Percentiles rank a stretch among this genome's conserved stretches.
Conservation (phyloP, 1,140 invertebrate species). For the Drosophila orosa region DNA sequence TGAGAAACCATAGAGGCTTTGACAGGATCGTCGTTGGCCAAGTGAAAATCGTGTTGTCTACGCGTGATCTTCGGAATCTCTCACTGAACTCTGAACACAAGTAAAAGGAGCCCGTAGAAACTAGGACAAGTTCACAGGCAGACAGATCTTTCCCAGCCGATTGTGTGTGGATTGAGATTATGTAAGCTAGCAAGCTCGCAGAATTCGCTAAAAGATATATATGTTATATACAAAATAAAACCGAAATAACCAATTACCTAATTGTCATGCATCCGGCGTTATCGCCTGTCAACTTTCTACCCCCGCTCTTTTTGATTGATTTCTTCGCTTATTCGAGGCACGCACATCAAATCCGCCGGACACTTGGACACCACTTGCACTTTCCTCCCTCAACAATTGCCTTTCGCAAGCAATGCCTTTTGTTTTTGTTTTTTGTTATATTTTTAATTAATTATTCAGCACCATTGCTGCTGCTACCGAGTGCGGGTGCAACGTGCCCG, state of each 20-base stretch:
- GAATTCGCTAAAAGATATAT: conserved; percentile 31
- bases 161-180: conserved; percentile 28
- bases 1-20: conserved; percentile 17
- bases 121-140: conserved; percentile 36
- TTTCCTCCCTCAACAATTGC: conserved; percentile 59
- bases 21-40: conserved; percentile 15
- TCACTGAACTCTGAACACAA: conserved; percentile 6
- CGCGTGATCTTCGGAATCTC: conserved; percentile 21
- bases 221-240: conserved; percentile 9
- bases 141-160: conserved; percentile 33
- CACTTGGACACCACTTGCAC: conserved; percentile 65
- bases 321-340: conserved; percentile 49
- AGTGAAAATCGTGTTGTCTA: conserved; percentile 39
- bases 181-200: conserved; percentile 37
- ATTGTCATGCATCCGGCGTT: conserved; percentile 55
- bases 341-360: conserved; percentile 34
- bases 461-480: conserved; percentile 29
- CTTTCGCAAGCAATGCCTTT: conserved; percentile 52
- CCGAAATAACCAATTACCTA: conserved; percentile 38
- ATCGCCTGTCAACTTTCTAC: conserved; percentile 51
- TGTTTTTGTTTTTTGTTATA: conserved; percentile 23
- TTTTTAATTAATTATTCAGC: conserved; percentile 70
- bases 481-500: conserved; percentile 56
- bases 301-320: conserved; percentile 56
- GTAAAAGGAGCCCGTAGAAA: conserved; percentile 1